Conservation (phyloP, 2,888 invertebrate genomes). For the Caenorhabditis zanzibari region DNA sequence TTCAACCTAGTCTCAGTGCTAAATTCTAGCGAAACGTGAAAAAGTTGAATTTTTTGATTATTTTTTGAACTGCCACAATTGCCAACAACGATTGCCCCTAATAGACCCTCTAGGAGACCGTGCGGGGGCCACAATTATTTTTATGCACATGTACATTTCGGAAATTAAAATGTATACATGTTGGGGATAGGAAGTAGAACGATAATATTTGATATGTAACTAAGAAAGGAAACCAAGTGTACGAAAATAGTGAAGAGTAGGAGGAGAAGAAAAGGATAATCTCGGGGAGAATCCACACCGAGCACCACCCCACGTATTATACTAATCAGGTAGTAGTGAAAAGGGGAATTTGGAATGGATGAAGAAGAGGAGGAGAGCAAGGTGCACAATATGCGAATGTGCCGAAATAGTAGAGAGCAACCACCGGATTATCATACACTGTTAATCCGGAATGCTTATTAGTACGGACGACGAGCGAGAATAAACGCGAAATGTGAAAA, state of each 20-base stretch:
- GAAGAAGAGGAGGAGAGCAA: neutral
- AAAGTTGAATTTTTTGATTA: too few relatives aligned
- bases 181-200: neutral
- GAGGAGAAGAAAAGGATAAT: neutral
- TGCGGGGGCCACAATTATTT: too few relatives aligned
- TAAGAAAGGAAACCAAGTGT: neutral
- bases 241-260: neutral
- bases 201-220: neutral
- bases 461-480: neutral
- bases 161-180: neutral
- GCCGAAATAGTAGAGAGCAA: conserved; percentile 8
- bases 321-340: conserved; percentile 11
- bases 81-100: too few relatives aligned
- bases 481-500: too few relatives aligned
- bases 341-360: neutral
- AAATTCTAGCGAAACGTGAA: too few relatives aligned
- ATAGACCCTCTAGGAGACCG: too few relatives aligned
- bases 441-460: conserved; percentile 8
- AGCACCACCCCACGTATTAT: conserved; percentile 5
- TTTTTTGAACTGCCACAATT: too few relatives aligned
- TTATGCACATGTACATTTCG: neutral
- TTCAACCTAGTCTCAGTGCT: too few relatives aligned
- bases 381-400: conserved; percentile 3
- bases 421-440: conserved; percentile 4
- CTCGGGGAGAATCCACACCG: neutral